Percentiles rank a stretch among this genome's conserved stretches.
These are phyloP conservation scores for Drosophila tripunctata DNA, from an alignment of 2,888 invertebrate species.

Conservation along the genomic window DNA sequence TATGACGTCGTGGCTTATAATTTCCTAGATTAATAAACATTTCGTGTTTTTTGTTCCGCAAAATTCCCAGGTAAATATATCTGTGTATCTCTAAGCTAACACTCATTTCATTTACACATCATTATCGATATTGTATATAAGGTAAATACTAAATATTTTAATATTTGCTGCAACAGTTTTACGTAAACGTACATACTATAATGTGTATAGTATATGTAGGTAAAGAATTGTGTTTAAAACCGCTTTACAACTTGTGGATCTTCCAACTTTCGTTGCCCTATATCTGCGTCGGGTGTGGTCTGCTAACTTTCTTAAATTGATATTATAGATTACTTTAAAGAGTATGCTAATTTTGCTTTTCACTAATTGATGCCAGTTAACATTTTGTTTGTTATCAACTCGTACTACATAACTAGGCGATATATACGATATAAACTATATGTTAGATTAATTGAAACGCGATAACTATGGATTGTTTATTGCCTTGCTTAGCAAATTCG, in stretches of 20 bases:
- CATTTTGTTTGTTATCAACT: constrained; percentile 42
- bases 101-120: constrained; percentile 57
- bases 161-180: constrained; percentile 61
- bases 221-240: constrained; percentile 53
- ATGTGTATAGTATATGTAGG: constrained; percentile 9
- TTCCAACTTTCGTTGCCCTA: constrained; percentile 56
- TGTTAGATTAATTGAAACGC: constrained; percentile 45
- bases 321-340: constrained; percentile 30
- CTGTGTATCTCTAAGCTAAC: constrained; percentile 54
- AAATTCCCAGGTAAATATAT: constrained; percentile 68
- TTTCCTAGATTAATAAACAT: constrained; percentile 54
- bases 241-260: constrained; percentile 69
- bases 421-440: no score
- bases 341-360: constrained; percentile 59
- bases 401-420: constrained; percentile 28
- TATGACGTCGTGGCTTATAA: constrained; percentile 63
- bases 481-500: constrained; percentile 81
- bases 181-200: no score
- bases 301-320: constrained; percentile 29
- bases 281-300: no score
- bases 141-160: constrained; percentile 38
- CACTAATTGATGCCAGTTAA: constrained; percentile 73
- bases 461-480: constrained; percentile 57
- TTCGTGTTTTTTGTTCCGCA: constrained; percentile 59
- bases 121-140: constrained; percentile 32